phyloP scores from a whole-genome alignment of 1,140 invertebrate genomes.

The Bombus polaris region DNA sequence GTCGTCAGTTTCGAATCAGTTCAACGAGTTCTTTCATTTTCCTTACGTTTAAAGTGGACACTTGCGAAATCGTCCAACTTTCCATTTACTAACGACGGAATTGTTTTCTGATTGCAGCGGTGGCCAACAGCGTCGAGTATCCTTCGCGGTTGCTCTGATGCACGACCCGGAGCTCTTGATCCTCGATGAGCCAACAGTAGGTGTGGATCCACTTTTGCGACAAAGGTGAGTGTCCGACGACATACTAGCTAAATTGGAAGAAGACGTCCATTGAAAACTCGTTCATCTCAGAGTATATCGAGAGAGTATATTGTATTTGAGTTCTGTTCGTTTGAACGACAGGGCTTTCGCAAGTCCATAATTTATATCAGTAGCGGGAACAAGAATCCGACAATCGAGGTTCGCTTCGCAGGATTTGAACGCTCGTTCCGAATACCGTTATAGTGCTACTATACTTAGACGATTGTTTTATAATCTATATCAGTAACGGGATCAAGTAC shows the following conservation, averaged over 20 bases:
- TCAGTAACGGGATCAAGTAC: too few relatives aligned
- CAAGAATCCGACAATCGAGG: too few relatives aligned
- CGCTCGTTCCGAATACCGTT: too few relatives aligned
- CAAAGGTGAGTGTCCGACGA: slow-evolving; percentile 84
- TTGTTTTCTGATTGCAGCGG: slow-evolving; percentile 85
- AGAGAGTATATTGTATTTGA: too few relatives aligned
- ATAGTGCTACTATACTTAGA: too few relatives aligned
- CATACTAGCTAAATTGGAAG: too few relatives aligned
- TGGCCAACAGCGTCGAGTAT: slow-evolving; percentile 95
- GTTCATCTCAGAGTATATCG: neutral
- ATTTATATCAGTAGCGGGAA: too few relatives aligned
- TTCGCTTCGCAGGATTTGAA: too few relatives aligned
- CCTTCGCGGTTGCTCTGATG: slow-evolving; percentile 95
- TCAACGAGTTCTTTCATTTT: neutral
- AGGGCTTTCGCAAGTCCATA: too few relatives aligned
- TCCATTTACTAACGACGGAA: neutral
- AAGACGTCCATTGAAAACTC: neutral
- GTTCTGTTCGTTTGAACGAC: too few relatives aligned
- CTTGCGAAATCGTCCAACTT: neutral
- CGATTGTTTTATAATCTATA: too few relatives aligned
- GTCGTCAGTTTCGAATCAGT: neutral
- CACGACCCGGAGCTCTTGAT: slow-evolving; percentile 96
- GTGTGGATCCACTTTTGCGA: slow-evolving; percentile 94
- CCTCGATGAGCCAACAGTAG: slow-evolving; percentile 97
- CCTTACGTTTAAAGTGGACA: neutral